Evolutionary conservation across 2,888 invertebrate genomes (phyloP), one percentile per base, ranked within the genome.

Genomic region (Busseola fusca): DNA sequence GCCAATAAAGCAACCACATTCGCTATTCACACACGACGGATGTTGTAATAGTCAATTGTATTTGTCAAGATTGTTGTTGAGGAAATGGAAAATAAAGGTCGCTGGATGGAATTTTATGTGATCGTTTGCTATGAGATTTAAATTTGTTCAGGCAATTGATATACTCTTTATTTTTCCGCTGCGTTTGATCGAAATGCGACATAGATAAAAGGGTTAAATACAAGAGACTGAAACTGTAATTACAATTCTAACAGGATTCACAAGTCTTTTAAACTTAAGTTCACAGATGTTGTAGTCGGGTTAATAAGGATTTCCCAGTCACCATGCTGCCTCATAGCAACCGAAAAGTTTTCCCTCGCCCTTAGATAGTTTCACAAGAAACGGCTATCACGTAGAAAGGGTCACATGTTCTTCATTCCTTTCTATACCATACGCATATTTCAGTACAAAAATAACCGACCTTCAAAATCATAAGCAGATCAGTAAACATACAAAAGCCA

Each of bases 1-100:
- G 85, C 85, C 81, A 81, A 83, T 83, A 84, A 84, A 84, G 74
- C 83, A 68, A 76, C 73, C 78, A 78, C 77, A 78, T 82, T 84
- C 80, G 74, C 83, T 83, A 85, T 84, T 84, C 77, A 83, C 71
- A 83, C 81, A 86, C 85, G 83, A 81, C 73, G 79, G 67, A 78
- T 74, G 79, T 81, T 82, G 63, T 79, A 72, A 72, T 71, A 72
- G 74, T 68, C 74, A 62, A 76, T 75, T 82, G 72, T 81, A 73
- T 78, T 74, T 81, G 69, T 71, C 25, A 52, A 67, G 58, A 69
- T 62, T 75, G 70, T 80, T 69, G 78, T 74, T 69, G 52, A 74
- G 65, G 65, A 71, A 72, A 78, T 77, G 68, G 76, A 70, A 80
- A 77, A 64, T 78, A 83, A 72, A 78, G 66, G 69, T 75, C 16